These are phyloP conservation scores for Anguilla japonica DNA, from an alignment of 2,113 vertebrate species.

Conservation along the genomic window DNA sequence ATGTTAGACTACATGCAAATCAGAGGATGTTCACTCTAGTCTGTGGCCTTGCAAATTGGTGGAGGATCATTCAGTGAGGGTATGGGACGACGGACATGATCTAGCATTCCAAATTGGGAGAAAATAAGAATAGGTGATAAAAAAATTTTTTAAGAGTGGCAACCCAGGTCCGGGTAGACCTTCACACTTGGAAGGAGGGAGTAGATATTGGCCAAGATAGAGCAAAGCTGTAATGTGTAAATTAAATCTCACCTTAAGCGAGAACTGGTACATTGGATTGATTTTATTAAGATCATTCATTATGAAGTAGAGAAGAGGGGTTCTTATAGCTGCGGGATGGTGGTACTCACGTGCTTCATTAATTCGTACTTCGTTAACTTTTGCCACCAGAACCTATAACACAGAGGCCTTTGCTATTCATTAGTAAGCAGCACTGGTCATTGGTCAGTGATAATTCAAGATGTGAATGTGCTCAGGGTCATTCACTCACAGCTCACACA, in stretches of 20 bases:
- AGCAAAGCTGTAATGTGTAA: conserved; percentile 18
- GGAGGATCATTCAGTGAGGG: too few relatives aligned
- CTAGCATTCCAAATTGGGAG: too few relatives aligned
- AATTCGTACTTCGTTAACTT: conserved; percentile 78
- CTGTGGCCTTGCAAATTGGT: too few relatives aligned
- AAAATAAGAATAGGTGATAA: too few relatives aligned
- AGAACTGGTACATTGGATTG: conserved; percentile 82
- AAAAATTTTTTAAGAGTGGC: too few relatives aligned
- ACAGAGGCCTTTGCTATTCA: conserved; percentile 13
- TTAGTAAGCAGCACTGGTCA: conserved; percentile 20
- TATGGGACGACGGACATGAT: too few relatives aligned
- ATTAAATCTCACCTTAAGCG: conserved; percentile 68
- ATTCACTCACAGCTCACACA: background rate
- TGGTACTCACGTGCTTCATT: conserved; percentile 75
- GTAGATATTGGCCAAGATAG: too few relatives aligned
- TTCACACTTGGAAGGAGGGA: background rate
- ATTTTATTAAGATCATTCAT: conserved; percentile 82
- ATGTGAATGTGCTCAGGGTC: background rate
- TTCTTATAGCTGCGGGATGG: conserved; percentile 71
- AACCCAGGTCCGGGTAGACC: too few relatives aligned
- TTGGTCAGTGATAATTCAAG: conserved; percentile 12
- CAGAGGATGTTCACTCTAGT: too few relatives aligned
- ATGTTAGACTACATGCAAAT: too few relatives aligned
- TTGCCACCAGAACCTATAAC: conserved; percentile 73
- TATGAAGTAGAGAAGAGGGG: conserved; percentile 78